Evolutionary conservation across 2,888 invertebrate species (phyloP), one percentile per base, ranked within the genome.

Genomic region (Timema podura): DNA sequence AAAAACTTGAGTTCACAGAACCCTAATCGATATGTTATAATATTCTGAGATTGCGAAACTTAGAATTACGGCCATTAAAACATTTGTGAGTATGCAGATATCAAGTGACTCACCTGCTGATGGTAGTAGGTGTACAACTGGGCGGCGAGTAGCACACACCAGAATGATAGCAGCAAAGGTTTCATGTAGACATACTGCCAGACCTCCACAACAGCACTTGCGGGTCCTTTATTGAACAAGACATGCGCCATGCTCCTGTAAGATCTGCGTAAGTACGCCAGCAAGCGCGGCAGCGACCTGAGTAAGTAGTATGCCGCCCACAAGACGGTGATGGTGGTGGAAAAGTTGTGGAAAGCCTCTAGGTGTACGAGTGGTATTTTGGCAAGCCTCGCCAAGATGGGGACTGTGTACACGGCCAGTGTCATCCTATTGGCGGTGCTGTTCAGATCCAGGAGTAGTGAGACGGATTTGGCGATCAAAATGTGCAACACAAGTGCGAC

Each of bases 121-220:
- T 70, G 47, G 64, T 64, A 68, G 70, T 72, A 78, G 73, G 71
- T 78, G 74, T 76, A 76, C 73, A 83, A 75, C 74, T 83, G 81
- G 10, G 80, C 76, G 10, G 77, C 68, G 72, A 84, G 84, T 73
- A 84, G 77, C 49, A 81, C 77, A 47, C 81, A 71, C 85, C 85
- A 85, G 75, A 84, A 84, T 46, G 82, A 77, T 6, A 84, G 78
- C 69, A 85, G 79, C 74, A 84, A 83, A 13, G 82, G 77, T 7
- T 84, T 81, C 8, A 85, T 76, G 74, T 81, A 79, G 7, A 84
- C 76, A 13, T 81, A 79, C 65, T 81, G 78, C 82, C 82, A 83
- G 51, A 83, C 77, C 70, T 79, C 78, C 66, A 79, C 75, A 70
- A 76, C 77, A 78, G 81, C 74, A 78, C 80, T 69, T 65, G 72